Percentiles rank a stretch among this genome's conserved stretches.
phyloP scores from a whole-genome alignment of 2,888 invertebrate genomes.

The Aphrophora alni region DNA sequence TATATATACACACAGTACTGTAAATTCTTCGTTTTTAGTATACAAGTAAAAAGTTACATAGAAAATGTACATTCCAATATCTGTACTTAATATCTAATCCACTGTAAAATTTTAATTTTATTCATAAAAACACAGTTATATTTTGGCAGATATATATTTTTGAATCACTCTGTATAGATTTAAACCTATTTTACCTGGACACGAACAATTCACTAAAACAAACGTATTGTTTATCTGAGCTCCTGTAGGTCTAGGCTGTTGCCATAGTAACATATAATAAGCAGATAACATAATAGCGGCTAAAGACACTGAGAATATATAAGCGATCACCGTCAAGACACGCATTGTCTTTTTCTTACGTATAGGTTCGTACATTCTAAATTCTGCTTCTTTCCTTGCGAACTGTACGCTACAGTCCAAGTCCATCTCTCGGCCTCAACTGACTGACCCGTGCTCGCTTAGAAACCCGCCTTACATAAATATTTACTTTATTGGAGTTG shows the following conservation, averaged over 20 bases:
- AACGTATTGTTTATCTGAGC: neutral
- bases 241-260: slow-evolving; percentile 55
- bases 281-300: slow-evolving; percentile 94
- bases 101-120: too few relatives aligned
- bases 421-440: neutral
- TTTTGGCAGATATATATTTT: too few relatives aligned
- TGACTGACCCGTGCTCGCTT: too few relatives aligned
- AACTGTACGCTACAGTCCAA: slow-evolving; percentile 63
- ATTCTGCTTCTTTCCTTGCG: slow-evolving; percentile 69
- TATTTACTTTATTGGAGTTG: neutral
- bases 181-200: neutral
- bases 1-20: too few relatives aligned
- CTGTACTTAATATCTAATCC: too few relatives aligned
- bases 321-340: slow-evolving; percentile 90
- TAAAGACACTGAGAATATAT: slow-evolving; percentile 91
- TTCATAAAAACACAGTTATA: too few relatives aligned
- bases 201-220: neutral
- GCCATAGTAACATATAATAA: slow-evolving; percentile 95
- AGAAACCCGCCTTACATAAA: neutral
- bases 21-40: too few relatives aligned
- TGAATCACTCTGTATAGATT: too few relatives aligned
- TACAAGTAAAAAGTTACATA: too few relatives aligned
- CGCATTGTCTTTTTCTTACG: slow-evolving; percentile 87
- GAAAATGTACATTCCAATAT: too few relatives aligned
- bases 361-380: slow-evolving; percentile 79